Evolutionary conservation across 1,140 invertebrate species (phyloP).

Genomic region (Pemphigus obesinymphae): DNA sequence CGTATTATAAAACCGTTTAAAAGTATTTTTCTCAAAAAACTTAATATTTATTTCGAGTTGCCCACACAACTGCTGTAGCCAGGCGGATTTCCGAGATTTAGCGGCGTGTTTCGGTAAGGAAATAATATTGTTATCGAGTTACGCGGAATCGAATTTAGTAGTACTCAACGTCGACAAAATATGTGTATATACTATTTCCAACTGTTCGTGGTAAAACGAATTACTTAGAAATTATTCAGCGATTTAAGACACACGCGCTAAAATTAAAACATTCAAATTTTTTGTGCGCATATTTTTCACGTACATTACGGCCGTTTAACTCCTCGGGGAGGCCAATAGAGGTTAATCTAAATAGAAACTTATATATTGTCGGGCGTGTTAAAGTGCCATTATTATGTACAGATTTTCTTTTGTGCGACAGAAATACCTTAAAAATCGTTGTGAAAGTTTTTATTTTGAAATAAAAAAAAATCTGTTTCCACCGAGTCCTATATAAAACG

Average conservation of each 20-base stretch:
- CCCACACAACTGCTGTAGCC: no score
- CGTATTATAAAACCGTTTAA: no score
- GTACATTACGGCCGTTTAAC: not conserved
- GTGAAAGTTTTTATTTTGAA: conserved; percentile 5
- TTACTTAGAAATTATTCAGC: no score
- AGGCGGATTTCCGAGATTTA: no score
- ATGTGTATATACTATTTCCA: no score
- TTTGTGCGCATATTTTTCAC: not conserved
- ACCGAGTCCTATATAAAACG: not conserved
- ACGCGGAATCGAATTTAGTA: no score
- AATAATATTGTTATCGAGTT: no score
- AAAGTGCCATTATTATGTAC: not conserved
- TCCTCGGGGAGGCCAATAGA: not conserved
- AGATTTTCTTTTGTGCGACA: not conserved
- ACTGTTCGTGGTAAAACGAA: no score
- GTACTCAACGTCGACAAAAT: no score
- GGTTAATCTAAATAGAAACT: conserved; percentile 9
- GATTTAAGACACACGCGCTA: not conserved
- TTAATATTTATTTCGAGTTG: no score
- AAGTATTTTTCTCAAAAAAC: no score
- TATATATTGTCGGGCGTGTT: not conserved
- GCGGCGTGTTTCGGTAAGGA: no score
- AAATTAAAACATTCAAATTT: not conserved
- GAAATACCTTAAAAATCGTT: not conserved
- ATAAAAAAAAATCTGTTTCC: not conserved